Evolutionary conservation across 2,888 invertebrate genomes (phyloP).

Genomic region (Empis stercorea): DNA sequence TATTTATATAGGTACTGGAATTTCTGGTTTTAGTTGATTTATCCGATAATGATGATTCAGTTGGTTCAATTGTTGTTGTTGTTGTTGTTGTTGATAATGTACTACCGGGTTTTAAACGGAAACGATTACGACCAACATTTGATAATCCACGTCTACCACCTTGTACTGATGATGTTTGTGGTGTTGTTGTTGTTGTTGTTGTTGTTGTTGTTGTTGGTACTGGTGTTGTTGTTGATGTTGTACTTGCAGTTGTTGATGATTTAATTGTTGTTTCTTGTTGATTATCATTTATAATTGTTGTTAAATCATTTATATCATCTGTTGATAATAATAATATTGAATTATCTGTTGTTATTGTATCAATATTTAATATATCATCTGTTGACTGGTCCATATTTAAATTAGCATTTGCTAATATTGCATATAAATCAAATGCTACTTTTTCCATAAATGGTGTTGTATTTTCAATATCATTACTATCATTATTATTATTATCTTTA

Average conservation of each 20-base stretch:
- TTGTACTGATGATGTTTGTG: constrained; percentile 25
- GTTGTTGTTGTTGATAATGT: constrained; percentile 38
- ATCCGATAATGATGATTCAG: constrained; percentile 19
- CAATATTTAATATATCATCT: constrained; percentile 25
- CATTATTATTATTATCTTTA: constrained; percentile 16
- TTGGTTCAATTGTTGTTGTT: constrained; percentile 37
- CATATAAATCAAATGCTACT: constrained; percentile 70
- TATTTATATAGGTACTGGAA: constrained; percentile 17
- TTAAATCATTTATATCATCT: constrained; percentile 27
- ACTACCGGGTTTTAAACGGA: constrained; percentile 25
- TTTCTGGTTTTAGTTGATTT: constrained; percentile 25
- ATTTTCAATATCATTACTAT: constrained; percentile 17
- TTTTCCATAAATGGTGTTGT: constrained; percentile 62
- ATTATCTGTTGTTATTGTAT: constrained; percentile 22
- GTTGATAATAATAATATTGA: constrained; percentile 27
- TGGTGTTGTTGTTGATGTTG: constrained; percentile 41
- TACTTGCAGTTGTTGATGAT: constrained; percentile 41
- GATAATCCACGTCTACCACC: constrained; percentile 23
- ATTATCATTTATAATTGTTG: constrained; percentile 36
- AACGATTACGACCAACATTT: constrained; percentile 31
- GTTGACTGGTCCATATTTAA: constrained; percentile 40
- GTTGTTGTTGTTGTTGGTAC: constrained; percentile 36
- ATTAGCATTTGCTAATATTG: constrained; percentile 55
- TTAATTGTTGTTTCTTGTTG: constrained; percentile 38
- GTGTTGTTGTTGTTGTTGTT: constrained; percentile 38